Base-by-base conservation (phyloP, 2,888 invertebrate genomes). In the Athetis lepigone region DNA sequence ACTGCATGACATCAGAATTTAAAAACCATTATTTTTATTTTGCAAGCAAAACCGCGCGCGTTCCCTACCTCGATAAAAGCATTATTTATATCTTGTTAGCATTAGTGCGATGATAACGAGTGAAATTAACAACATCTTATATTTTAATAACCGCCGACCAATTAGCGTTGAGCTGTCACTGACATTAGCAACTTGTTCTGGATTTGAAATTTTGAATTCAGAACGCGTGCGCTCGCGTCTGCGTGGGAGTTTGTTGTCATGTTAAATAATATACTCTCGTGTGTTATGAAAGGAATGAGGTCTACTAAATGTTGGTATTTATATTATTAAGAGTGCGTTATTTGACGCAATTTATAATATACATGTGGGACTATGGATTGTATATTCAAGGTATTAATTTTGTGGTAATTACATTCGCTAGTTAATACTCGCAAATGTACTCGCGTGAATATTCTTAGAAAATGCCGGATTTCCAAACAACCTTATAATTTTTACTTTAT, bases 61-160 rank as follows among this genome's bases (percentile, higher is more conserved):
- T 50, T 62, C 25, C 18, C 37, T 52, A 66, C 40, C 57, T 73
- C 51, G 50, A 63, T 73, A 71, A 72, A 76, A 70, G 68, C 59
- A 63, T 61, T 61, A 27, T 68, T 66, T 75, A 70, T 63, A 42
- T 59, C 74, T 56, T 64, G 73, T 52, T 33, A 72, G 63, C 62
- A 65, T 55, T 13, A 76, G 56, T 54, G 25, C 23, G 18, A 2
- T 49, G 75, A 77, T 80, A 74, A 49, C 52, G 49, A 58, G 23
- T 13, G 7, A 61, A 52, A 54, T 59, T 70, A 74, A 36, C 62
- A 45, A 49, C 33, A 49, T 52, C 37, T 56, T 52, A 49, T 57
- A 42, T 54, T 54, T 52, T 25, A 57, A 75, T 71, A 57, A 45
- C 36, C 7, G n/a, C 8, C 9, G n/a, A 43, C 52, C 46, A 71